These are phyloP conservation scores for Ptilonorhynchus violaceus DNA, from an alignment of 2,113 vertebrate genomes.

Conservation along the genomic window DNA sequence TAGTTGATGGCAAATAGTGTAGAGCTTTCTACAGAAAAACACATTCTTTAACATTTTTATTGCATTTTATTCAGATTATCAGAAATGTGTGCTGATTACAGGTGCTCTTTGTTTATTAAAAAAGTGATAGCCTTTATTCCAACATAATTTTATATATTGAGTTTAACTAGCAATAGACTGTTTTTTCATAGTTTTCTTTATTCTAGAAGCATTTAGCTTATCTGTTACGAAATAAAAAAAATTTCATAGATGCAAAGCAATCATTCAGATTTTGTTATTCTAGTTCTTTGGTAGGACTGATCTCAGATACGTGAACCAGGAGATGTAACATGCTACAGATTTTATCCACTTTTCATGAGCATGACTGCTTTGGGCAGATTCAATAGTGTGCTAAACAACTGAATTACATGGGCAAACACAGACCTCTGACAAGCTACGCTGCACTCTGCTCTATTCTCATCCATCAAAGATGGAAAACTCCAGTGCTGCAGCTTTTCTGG, in stretches of 20 bases:
- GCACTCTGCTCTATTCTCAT: background rate
- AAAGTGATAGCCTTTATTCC: background rate
- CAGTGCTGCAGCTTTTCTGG: background rate
- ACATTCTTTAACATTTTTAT: background rate
- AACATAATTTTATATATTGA: background rate
- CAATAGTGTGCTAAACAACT: background rate
- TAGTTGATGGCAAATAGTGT: background rate
- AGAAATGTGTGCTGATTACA: background rate
- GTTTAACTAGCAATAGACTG: background rate
- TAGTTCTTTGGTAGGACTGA: background rate
- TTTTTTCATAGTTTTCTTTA: background rate
- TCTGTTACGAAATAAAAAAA: background rate
- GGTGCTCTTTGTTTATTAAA: background rate
- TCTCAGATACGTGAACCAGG: background rate
- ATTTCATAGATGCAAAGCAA: background rate
- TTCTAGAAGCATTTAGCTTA: background rate
- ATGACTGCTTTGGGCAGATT: background rate
- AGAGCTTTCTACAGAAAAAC: background rate
- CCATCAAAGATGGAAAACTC: background rate
- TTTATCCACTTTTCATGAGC: background rate
- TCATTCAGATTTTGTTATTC: background rate
- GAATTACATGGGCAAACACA: background rate
- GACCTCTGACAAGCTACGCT: fast-evolving
- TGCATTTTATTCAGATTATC: background rate
- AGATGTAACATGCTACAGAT: background rate